Conservation (phyloP, 1,140 invertebrate species). For the Stratiolaelaps scimitus region DNA sequence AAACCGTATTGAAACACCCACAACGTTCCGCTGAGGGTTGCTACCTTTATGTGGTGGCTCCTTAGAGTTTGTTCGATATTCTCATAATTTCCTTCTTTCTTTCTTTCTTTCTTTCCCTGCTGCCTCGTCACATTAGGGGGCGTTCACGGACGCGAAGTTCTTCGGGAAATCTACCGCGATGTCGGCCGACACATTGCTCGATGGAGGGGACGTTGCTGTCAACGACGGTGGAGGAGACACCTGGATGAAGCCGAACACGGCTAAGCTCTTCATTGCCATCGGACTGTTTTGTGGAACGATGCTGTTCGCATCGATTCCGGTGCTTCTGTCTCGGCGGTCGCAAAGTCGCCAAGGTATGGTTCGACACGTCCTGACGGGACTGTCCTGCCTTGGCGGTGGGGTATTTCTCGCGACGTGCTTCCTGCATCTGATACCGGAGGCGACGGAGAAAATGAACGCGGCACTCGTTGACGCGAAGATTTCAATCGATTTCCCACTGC, state of each 20-base stretch:
- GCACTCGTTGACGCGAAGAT: slow-evolving; percentile 17
- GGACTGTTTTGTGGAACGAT: slow-evolving; percentile 11
- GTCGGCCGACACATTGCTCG: too few species aligned
- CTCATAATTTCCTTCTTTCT: too few species aligned
- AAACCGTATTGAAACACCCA: too few species aligned
- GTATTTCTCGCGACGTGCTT: slow-evolving; percentile 67
- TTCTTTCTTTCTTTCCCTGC: too few species aligned
- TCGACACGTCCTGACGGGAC: slow-evolving; percentile 29
- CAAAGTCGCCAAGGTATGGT: not conserved
- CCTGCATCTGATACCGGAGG: slow-evolving; percentile 69
- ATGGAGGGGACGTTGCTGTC: too few species aligned
- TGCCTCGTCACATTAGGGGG: too few species aligned
- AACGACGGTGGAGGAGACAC: too few species aligned
- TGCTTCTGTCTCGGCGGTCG: slow-evolving; percentile 3
- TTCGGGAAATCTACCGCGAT: too few species aligned
- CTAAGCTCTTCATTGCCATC: not conserved
- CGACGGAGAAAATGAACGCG: slow-evolving; percentile 7
- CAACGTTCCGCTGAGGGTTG: too few species aligned
- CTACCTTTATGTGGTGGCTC: too few species aligned
- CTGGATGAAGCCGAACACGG: not conserved
- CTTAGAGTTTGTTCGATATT: too few species aligned
- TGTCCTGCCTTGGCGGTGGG: slow-evolving; percentile 70
- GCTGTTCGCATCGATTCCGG: slow-evolving; percentile 22
- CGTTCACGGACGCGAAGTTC: too few species aligned
- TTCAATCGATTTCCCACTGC: slow-evolving; percentile 44